Evolutionary conservation across 2,113 vertebrate species (phyloP), one percentile per base, ranked within the genome.

Genomic region (Pantherophis guttatus): DNA sequence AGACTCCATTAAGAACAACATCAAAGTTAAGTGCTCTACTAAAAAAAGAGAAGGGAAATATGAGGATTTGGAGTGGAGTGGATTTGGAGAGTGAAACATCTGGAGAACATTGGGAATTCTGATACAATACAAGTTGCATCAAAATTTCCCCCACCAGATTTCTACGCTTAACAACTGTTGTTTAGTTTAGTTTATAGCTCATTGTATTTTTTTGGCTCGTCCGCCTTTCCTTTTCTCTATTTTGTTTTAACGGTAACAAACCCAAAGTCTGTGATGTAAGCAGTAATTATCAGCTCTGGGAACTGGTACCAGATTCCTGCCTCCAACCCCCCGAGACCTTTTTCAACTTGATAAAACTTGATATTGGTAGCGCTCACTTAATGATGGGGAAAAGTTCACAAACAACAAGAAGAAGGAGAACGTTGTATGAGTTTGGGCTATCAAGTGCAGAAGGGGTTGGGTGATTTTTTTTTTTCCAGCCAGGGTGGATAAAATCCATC

Each of bases 81-180:
- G 39, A 39, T 39, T 39, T 5, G 5, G 54, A 44, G 65, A 65
- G 94, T 92, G 89, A 89, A 58, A n/a, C 94, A 97, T 95, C 96
- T 96, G 96, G 97, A 96, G 96, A 0, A n/a, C 88, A 92, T 48
- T 53, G 95, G 93, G 94, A 29, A 53, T 93, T 70, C 93, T 89
- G 87, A 92, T 3, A 0, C 90, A 91, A 89, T 92, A 94, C 91
- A 94, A 89, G 81, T 75, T 26, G 52, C 57, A 92, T 94, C 94
- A 96, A 75, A 94, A 48, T 48, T 92, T 54, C 91, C 91, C 92
- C 13, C 23, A 90, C 11, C 62, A 90, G 86, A 57, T 23, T 33
- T 52, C 93, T 92, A 93, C 4, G 85, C 96, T 93, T 96, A 96
- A 95, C 94, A 1, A 97, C 96, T 44, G 95, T 48, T 97, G 96